A percentile compares a stretch with the other conserved stretches of the same genome.
phyloP scores from a whole-genome alignment of 2,113 vertebrate species.

The Melierax canorus region DNA sequence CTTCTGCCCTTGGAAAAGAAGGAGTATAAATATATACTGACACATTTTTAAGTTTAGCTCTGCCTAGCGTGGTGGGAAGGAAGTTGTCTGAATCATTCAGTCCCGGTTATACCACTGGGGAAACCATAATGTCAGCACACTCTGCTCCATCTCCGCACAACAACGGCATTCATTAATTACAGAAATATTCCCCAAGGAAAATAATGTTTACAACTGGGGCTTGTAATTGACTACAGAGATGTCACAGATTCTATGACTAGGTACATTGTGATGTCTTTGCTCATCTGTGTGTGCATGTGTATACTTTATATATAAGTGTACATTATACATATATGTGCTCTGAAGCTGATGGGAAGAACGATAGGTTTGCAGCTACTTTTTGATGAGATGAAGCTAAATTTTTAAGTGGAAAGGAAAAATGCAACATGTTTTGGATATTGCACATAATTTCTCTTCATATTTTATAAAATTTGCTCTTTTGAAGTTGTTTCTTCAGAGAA shows the following conservation, averaged over 20 bases:
- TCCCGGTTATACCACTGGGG: neutral
- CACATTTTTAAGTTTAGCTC: constrained; percentile 36
- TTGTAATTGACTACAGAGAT: neutral
- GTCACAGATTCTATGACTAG: neutral
- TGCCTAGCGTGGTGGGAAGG: neutral
- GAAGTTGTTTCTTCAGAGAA: neutral
- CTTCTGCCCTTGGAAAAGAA: constrained; percentile 40
- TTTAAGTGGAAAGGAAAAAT: neutral
- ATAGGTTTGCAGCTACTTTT: neutral
- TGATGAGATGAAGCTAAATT: neutral
- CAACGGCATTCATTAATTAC: constrained; percentile 2
- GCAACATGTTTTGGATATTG: neutral
- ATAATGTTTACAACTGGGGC: neutral
- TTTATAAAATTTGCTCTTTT: neutral
- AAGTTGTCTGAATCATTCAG: constrained; percentile 12
- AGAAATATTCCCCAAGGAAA: neutral
- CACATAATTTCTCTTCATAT: neutral
- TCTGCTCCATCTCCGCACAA: neutral
- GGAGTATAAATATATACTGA: constrained; percentile 52
- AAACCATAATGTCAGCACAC: constrained; percentile 35
- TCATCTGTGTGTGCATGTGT: neutral
- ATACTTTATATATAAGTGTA: neutral
- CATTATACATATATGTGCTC: neutral
- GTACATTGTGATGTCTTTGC: neutral
- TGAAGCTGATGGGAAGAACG: neutral